Conservation (phyloP, 1,140 invertebrate genomes). For the Brachionus plicatilis region DNA sequence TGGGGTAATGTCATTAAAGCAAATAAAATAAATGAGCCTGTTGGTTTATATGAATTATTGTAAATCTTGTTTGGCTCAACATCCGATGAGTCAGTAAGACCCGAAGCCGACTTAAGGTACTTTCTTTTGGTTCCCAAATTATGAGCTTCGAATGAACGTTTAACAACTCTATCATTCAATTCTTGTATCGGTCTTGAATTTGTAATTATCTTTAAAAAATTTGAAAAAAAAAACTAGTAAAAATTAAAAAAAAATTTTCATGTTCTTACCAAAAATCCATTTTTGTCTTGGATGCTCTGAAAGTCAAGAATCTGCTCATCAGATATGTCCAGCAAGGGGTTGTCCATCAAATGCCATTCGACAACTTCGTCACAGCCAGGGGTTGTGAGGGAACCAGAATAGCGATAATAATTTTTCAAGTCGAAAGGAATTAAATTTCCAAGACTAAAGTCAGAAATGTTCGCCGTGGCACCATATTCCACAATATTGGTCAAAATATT, state of each 20-base stretch:
- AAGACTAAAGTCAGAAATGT: conserved; percentile 1
- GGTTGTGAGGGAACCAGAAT: conserved; percentile 79
- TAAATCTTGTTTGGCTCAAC: not conserved
- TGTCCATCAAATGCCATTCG: conserved; percentile 76
- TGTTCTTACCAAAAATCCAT: conserved; percentile 7
- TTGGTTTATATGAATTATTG: not conserved
- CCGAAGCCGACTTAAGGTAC: not conserved
- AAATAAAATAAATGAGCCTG: not conserved
- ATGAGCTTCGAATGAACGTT: not conserved
- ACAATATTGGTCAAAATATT: not conserved
- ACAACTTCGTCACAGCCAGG: conserved; percentile 81
- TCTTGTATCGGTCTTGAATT: conserved; percentile 10
- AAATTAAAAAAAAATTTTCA: not conserved
- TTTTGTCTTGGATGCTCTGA: not conserved
- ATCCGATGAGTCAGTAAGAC: not conserved
- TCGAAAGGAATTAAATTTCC: not conserved
- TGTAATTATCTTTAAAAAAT: not conserved
- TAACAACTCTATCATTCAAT: not conserved
- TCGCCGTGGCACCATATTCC: not conserved
- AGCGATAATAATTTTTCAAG: conserved; percentile 59
- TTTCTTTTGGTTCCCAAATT: not conserved
- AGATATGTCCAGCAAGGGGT: conserved; percentile 61
- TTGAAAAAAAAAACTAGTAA: not conserved
- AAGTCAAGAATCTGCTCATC: not conserved
- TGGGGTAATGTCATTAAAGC: not conserved